A percentile compares a stretch with the other conserved stretches of the same genome.
These are phyloP conservation scores for Microplitis deprimator DNA, from an alignment of 2,888 invertebrate species.

Conservation along the genomic window DNA sequence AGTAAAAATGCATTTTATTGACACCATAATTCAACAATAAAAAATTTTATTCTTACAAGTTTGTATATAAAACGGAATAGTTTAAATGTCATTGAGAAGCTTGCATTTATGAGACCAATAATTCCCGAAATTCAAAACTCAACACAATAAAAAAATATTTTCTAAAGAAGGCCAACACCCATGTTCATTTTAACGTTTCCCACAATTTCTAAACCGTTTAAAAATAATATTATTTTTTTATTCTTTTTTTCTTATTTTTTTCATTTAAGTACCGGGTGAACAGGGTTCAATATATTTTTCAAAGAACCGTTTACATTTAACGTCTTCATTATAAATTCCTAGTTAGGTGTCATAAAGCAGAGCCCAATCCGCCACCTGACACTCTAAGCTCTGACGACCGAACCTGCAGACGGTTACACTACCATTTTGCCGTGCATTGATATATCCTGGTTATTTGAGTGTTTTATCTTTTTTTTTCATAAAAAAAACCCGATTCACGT, in stretches of 20 bases:
- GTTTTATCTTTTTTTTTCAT: background rate
- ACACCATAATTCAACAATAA: background rate
- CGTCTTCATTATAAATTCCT: constrained; percentile 1
- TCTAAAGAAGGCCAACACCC: background rate
- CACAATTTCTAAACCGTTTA: background rate
- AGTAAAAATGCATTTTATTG: background rate
- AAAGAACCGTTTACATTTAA: background rate
- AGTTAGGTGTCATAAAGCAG: constrained; percentile 2
- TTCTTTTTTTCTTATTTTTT: background rate
- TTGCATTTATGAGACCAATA: background rate
- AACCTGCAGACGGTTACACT: background rate
- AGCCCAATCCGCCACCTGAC: background rate
- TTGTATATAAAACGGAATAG: background rate
- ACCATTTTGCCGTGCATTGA: background rate
- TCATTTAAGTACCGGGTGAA: background rate
- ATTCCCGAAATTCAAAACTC: background rate
- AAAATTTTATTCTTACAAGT: background rate
- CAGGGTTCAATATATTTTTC: background rate
- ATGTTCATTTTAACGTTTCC: background rate
- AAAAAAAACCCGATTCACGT: background rate
- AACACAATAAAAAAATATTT: background rate
- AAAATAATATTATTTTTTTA: background rate
- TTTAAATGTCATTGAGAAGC: background rate
- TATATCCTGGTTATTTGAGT: background rate
- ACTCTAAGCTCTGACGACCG: background rate